A percentile compares a stretch with the other conserved stretches of the same genome.
These are phyloP conservation scores for Pseudococcus jackbeardsleyi DNA, from an alignment of 2,888 invertebrate genomes.

Conservation along the genomic window DNA sequence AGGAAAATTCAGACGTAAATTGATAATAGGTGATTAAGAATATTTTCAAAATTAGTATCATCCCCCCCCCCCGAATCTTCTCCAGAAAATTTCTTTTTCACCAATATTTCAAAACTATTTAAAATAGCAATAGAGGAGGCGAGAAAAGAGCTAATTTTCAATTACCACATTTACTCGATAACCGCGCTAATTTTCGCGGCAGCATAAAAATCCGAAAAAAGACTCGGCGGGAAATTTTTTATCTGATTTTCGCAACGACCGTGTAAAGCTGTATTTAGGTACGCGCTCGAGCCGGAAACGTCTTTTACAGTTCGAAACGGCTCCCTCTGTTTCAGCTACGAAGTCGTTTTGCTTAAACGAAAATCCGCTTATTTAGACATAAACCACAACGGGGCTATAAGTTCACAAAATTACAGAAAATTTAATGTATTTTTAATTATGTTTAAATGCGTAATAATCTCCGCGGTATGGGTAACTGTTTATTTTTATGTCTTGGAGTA, in stretches of 20 bases:
- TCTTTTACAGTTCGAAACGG: slow-evolving; percentile 3
- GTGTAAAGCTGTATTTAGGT: not conserved
- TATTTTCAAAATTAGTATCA: too few species aligned
- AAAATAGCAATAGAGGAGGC: too few species aligned
- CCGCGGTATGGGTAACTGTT: slow-evolving; percentile 49
- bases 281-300: not conserved
- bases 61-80: too few species aligned
- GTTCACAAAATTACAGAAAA: slow-evolving; percentile 54
- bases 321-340: not conserved
- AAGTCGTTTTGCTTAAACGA: slow-evolving; percentile 43
- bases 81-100: too few species aligned
- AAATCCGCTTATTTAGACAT: slow-evolving; percentile 55
- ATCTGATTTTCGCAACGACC: slow-evolving; percentile 22
- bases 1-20: too few species aligned
- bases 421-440: slow-evolving; percentile 55
- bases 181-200: too few species aligned
- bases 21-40: too few species aligned
- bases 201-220: not conserved
- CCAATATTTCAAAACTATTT: too few species aligned
- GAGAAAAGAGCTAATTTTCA: too few species aligned
- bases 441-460: slow-evolving; percentile 54
- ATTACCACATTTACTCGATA: too few species aligned
- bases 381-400: slow-evolving; percentile 54
- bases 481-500: slow-evolving; percentile 35
- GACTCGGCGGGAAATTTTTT: not conserved